These are phyloP conservation scores for Butastur rufipennis DNA, from an alignment of 2,113 vertebrate genomes.

Conservation along the genomic window DNA sequence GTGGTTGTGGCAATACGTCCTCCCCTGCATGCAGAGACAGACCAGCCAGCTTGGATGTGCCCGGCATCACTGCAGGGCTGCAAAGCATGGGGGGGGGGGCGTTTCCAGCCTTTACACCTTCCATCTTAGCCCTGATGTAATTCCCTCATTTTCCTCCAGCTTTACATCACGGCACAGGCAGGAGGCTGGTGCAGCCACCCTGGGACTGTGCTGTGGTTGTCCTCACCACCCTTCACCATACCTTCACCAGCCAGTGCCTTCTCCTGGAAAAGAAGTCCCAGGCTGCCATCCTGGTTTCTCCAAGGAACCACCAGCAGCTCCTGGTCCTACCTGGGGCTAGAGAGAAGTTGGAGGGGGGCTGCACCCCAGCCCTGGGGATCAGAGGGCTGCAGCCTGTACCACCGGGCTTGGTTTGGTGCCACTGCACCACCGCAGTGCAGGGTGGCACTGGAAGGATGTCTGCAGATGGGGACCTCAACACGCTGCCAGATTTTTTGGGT, in stretches of 20 bases:
- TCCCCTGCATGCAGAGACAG: background rate
- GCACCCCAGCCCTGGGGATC: rapidly evolving
- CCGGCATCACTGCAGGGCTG: rapidly evolving
- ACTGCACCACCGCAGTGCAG: background rate
- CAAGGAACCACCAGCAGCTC: background rate
- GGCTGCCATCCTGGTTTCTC: background rate
- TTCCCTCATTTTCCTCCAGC: background rate
- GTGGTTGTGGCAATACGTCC: background rate
- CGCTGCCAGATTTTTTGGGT: background rate
- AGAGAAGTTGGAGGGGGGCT: background rate
- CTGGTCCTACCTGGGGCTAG: background rate
- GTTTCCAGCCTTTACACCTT: background rate
- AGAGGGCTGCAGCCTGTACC: background rate
- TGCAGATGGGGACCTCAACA: background rate
- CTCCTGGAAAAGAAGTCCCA: background rate
- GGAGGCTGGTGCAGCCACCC: rapidly evolving
- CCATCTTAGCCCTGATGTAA: background rate
- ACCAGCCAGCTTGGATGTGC: background rate
- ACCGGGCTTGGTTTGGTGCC: background rate
- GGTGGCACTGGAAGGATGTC: background rate
- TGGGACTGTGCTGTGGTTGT: background rate
- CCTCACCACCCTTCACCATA: rapidly evolving
- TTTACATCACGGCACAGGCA: rapidly evolving
- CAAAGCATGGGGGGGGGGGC: rapidly evolving
- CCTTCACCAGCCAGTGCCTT: background rate